Evolutionary conservation across 2,888 invertebrate species (phyloP).

Genomic region (Cactoblastis cactorum): DNA sequence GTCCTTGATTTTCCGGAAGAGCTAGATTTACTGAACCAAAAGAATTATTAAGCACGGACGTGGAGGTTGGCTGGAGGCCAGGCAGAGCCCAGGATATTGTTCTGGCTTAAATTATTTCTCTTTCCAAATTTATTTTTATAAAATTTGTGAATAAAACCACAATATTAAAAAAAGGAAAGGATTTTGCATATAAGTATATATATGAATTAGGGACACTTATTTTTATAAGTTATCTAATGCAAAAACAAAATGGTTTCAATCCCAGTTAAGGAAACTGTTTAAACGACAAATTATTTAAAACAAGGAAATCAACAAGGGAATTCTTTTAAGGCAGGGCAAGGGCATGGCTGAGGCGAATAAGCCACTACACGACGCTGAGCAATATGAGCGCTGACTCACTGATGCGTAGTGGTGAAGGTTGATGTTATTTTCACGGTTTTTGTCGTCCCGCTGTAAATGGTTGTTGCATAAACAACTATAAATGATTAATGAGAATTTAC

Average conservation of each 20-base stretch:
- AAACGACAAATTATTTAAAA: background rate
- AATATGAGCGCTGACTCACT: background rate
- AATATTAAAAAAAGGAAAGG: too few species aligned
- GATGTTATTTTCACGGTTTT: background rate
- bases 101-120: too few species aligned
- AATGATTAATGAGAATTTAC: too few species aligned
- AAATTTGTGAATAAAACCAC: too few species aligned
- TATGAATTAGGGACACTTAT: too few species aligned
- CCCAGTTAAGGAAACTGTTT: background rate
- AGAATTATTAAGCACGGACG: background rate
- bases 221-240: too few species aligned
- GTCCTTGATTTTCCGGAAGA: background rate
- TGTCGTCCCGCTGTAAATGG: background rate
- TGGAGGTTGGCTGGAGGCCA: background rate
- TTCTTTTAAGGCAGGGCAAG: slow-evolving; percentile 4
- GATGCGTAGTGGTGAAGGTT: background rate
- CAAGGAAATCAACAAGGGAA: background rate
- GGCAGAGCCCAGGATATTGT: too few species aligned
- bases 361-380: too few species aligned
- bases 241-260: too few species aligned
- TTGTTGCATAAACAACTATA: too few species aligned
- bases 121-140: too few species aligned
- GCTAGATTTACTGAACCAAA: background rate
- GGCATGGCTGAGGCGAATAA: background rate
- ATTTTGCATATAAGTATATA: too few species aligned